Evolutionary conservation across 2,888 invertebrate species (phyloP), one percentile per base, ranked within the genome.

Genomic region (Arrhopalites spinosus): DNA sequence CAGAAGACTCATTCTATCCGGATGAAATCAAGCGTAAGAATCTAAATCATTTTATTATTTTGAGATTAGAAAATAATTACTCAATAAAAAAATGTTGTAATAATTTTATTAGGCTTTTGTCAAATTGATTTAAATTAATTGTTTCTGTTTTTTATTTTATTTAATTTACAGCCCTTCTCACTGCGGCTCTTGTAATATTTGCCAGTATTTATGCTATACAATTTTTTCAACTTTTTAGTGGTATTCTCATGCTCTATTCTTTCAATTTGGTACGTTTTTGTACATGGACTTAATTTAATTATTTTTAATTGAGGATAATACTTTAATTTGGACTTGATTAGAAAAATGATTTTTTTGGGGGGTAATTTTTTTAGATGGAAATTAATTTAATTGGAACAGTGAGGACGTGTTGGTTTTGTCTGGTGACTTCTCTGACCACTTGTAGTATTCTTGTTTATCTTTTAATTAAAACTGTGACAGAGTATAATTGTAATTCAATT

Each of bases 371-470:
- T 56, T 27, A 72, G 71, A 72, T 72, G 61, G 17, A 27, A 25
- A 72, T 72, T 8, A 72, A 72, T 61, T 72, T 72, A 8, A 0
- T 23, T 43, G 45, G 59, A 2, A 59, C 71, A 5, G n/a, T 72
- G 15, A 72, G 61, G 11, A 72, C 63, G 2, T 36, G 61, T 1
- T 61, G 71, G 71, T 23, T 36, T 8, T 72, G 71, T 59, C 25
- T 72, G 23, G 25, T 20, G 8, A n/a, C 17, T 7, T 72, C 71
- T 13, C 2, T 72, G 20, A 7, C 61, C 17, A 72, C 71, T 0
- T 11, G 29, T n/a, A 5, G 59, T 30, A 27, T 45, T 17, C 25
- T 72, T 17, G 5, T 25, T 15, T 72, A 72, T 27, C 63, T 72
- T 17, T 25, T 63, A 7, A 23, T n/a, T n/a, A 30, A 59, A 25